These are phyloP conservation scores for Panagrolaimus sp. DNA, from an alignment of 1,140 invertebrate species.

Conservation along the genomic window DNA sequence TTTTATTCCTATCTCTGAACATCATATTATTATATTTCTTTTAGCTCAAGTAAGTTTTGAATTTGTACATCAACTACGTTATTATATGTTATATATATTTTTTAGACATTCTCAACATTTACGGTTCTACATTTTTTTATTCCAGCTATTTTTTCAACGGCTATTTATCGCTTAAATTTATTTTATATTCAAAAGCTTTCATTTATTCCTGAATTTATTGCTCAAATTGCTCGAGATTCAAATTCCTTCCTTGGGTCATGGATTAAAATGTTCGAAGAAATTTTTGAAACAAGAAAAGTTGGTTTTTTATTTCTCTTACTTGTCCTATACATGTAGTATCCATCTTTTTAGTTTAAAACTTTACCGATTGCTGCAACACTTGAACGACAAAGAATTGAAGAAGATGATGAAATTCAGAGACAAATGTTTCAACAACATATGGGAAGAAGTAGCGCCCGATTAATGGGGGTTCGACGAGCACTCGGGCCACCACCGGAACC, in stretches of 20 bases:
- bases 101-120: not conserved
- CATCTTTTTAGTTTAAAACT: not conserved
- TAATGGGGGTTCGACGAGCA: not conserved
- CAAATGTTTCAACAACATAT: not conserved
- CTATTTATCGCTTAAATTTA: not conserved
- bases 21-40: constrained; percentile 4
- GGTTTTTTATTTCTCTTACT: too few relatives aligned
- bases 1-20: not conserved
- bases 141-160: not conserved
- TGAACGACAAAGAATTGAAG: constrained; percentile 1
- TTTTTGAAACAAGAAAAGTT: not conserved
- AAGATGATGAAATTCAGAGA: not conserved
- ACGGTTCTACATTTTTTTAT: not conserved
- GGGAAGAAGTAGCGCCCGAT: not conserved
- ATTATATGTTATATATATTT: not conserved
- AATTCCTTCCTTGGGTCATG: not conserved
- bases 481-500: not conserved
- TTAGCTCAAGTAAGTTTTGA: not conserved
- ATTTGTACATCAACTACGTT: not conserved
- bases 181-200: not conserved
- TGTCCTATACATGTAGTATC: too few relatives aligned
- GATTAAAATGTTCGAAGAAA: not conserved
- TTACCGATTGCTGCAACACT: not conserved
- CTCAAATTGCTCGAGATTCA: not conserved
- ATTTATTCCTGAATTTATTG: not conserved